A percentile compares a stretch with the other conserved stretches of the same genome.
These are phyloP conservation scores for Euthynnus affinis DNA, from an alignment of 2,797 vertebrate species.

Conservation along the genomic window DNA sequence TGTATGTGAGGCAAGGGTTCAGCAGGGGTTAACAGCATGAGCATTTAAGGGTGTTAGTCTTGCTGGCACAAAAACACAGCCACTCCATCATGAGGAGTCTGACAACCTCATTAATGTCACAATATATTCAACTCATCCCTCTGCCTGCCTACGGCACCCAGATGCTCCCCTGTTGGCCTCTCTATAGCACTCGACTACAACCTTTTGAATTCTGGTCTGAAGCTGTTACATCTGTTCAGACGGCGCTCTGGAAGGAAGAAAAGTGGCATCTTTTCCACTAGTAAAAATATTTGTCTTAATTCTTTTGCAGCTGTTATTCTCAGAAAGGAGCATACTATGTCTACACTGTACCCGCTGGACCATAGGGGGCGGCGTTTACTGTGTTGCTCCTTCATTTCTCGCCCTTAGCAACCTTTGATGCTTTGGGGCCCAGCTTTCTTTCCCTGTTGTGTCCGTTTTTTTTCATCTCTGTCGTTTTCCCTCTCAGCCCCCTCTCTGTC, in stretches of 20 bases:
- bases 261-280: constrained; percentile 50
- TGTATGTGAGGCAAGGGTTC: constrained; percentile 74
- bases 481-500: constrained; percentile 70
- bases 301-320: constrained; percentile 60
- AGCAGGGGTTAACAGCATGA: constrained; percentile 83
- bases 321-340: constrained; percentile 47
- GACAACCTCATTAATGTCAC: constrained; percentile 88
- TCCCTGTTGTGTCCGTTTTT: constrained; percentile 69
- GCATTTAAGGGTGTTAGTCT: constrained; percentile 83
- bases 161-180: constrained; percentile 74
- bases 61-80: constrained; percentile 83
- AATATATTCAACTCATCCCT: constrained; percentile 83
- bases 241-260: constrained; percentile 15
- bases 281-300: constrained; percentile 72
- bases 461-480: constrained; percentile 64
- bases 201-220: constrained; percentile 67
- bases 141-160: constrained; percentile 73
- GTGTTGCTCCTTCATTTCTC: constrained; percentile 81
- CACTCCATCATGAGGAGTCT: constrained; percentile 82
- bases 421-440: constrained; percentile 81
- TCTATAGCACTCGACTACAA: constrained; percentile 62
- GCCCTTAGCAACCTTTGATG: constrained; percentile 88
- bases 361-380: constrained; percentile 78
- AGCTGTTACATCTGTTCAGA: constrained; percentile 53
- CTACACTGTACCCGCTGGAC: constrained; percentile 72